Conservation (phyloP, 2,888 invertebrate species). For the Aethes cnicana region DNA sequence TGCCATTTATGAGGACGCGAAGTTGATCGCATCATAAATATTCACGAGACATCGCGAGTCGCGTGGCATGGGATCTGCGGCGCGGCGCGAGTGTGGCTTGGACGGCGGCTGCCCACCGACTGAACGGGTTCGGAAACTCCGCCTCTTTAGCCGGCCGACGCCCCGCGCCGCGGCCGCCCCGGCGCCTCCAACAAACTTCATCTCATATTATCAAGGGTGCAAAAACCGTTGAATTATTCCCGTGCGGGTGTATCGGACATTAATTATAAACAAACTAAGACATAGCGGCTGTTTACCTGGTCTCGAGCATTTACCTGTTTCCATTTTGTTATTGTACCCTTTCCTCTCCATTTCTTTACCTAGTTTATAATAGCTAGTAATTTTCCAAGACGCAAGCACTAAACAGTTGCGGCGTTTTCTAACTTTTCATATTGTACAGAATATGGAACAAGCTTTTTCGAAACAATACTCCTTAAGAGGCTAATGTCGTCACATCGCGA, state of each 20-base stretch:
- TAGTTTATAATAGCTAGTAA: no score
- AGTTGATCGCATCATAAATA: slow-evolving; percentile 76
- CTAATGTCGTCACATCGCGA: slow-evolving; percentile 63
- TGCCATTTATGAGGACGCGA: slow-evolving; percentile 73
- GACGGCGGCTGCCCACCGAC: slow-evolving; percentile 78
- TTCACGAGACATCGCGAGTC: slow-evolving; percentile 76
- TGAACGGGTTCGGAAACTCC: slow-evolving; percentile 68
- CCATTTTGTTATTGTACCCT: neutral
- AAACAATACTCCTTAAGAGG: slow-evolving; percentile 46
- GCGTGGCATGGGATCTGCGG: slow-evolving; percentile 65
- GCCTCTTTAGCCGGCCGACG: slow-evolving; percentile 66
- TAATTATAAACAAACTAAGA: slow-evolving; percentile 70
- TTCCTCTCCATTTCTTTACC: no score
- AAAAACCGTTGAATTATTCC: slow-evolving; percentile 75
- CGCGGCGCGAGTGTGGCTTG: slow-evolving; percentile 55
- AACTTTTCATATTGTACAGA: slow-evolving; percentile 31
- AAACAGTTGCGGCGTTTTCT: neutral
- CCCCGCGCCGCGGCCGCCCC: slow-evolving; percentile 64
- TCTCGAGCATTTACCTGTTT: neutral
- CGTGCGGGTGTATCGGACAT: slow-evolving; percentile 67
- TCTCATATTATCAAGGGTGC: slow-evolving; percentile 78
- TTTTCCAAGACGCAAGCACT: no score
- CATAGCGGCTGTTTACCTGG: slow-evolving; percentile 43
- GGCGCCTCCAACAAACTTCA: slow-evolving; percentile 76
- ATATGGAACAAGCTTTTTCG: slow-evolving; percentile 46